Evolutionary conservation across 2,113 vertebrate species (phyloP), one percentile per base, ranked within the genome.

Genomic region (Notiomystis cincta): DNA sequence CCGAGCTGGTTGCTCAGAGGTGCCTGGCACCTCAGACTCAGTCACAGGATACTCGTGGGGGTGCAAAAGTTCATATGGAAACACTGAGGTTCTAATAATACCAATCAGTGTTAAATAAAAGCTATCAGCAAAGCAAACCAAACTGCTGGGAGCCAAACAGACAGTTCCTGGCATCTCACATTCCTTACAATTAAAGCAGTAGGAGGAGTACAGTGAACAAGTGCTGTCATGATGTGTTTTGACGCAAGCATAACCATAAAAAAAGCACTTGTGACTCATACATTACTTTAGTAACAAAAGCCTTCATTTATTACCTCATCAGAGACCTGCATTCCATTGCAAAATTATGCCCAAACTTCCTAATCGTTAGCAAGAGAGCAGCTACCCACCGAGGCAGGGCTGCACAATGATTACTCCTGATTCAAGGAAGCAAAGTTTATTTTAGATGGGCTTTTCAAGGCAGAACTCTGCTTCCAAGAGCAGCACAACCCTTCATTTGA

Each of bases 161-260:
- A 38, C 24, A 51, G 71, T 22, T 70, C 77, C 70, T 83, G 86
- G 92, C 86, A 81, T 84, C 91, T 92, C 82, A 66, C 69, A 33
- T 42, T 75, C 72, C 80, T 92, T 61, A 60, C 82, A 79, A 89
- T 60, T 48, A 87, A 60, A 87, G 77, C 58, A 60, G 86, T 35
- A 88, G 82, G 76, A 89, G 85, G 82, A 92, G 69, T 75, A 72
- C 85, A 88, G 76, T 45, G 90, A 92, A 60, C 89, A 62, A 97
- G 95, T 67, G 80, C 76, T 76, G 72, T 92, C 86, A 86, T 48
- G 82, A 95, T 87, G 92, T 60, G 90, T 93, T 96, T 80, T 93
- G 92, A 96, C 82, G 82, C 37, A 92, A 83, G 80, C 64, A 51
- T 48, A 75, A 90, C 20, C 69, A 90, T 65, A 89, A 89, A 96